phyloP scores from a whole-genome alignment of 2,113 vertebrate species.

The Ciconia stormi region DNA sequence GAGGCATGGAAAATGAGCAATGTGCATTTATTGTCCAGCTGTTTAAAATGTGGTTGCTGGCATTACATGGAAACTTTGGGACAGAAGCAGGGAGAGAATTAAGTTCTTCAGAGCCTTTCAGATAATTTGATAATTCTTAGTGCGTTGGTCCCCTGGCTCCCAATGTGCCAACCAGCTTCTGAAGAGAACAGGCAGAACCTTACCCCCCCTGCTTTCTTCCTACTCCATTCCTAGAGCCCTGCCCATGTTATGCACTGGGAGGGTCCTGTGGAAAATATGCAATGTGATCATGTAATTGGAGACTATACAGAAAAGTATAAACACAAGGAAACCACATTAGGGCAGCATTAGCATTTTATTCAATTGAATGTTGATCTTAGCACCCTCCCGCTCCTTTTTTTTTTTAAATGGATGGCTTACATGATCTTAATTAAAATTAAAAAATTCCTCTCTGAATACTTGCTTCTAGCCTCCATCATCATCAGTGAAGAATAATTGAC shows the following conservation, averaged over 20 bases:
- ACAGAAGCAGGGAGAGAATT: neutral
- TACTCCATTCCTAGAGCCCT: neutral
- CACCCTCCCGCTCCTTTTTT: fast-evolving
- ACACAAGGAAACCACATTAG: neutral
- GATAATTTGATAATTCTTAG: neutral
- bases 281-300: neutral
- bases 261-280: neutral
- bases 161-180: neutral
- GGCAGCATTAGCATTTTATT: neutral
- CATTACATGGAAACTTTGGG: neutral
- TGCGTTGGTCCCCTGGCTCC: neutral
- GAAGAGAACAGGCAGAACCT: neutral
- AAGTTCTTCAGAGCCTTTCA: neutral
- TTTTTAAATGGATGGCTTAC: neutral
- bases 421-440: neutral
- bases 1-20: neutral
- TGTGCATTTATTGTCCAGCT: neutral
- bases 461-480: neutral
- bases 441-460: neutral
- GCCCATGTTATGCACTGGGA: neutral
- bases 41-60: neutral
- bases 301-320: neutral
- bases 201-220: neutral
- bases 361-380: neutral
- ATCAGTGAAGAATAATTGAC: neutral